These are phyloP conservation scores for Psylliodes chrysocephalus DNA, from an alignment of 2,888 invertebrate genomes.

Conservation along the genomic window DNA sequence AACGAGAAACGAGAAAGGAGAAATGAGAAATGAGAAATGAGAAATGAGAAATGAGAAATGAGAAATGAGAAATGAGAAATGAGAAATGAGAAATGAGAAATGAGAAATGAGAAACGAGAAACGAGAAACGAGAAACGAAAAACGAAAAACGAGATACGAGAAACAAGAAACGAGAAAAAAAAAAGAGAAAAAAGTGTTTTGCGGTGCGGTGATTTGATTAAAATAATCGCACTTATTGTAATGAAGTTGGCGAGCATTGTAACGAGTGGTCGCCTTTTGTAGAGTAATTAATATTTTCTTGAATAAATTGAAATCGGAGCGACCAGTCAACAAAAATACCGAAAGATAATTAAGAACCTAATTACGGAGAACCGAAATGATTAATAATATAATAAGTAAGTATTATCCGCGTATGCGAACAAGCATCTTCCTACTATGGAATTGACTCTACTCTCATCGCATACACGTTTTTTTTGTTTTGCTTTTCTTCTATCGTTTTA, in stretches of 20 bases:
- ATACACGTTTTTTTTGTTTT: constrained; percentile 3
- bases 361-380: constrained; percentile 14
- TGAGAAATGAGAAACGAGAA: too few relatives aligned
- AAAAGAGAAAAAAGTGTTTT: too few relatives aligned
- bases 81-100: too few relatives aligned
- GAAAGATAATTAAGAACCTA: constrained; percentile 18
- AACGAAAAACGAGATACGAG: too few relatives aligned
- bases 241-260: constrained; percentile 2
- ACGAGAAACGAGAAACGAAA: too few relatives aligned
- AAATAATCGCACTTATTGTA: neutral
- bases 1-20: too few relatives aligned
- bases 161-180: too few relatives aligned
- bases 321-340: constrained; percentile 6
- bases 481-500: constrained; percentile 9
- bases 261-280: constrained; percentile 2
- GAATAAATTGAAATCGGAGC: constrained; percentile 17
- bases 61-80: too few relatives aligned
- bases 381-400: constrained; percentile 20
- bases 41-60: too few relatives aligned
- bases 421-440: constrained; percentile 12
- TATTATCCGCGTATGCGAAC: constrained; percentile 21
- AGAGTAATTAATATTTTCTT: constrained; percentile 15
- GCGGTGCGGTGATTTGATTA: too few relatives aligned
- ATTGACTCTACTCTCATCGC: constrained; percentile 21
- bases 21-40: too few relatives aligned